Evolutionary conservation across 2,888 invertebrate species (phyloP).

Genomic region (Apocheima hispidaria): DNA sequence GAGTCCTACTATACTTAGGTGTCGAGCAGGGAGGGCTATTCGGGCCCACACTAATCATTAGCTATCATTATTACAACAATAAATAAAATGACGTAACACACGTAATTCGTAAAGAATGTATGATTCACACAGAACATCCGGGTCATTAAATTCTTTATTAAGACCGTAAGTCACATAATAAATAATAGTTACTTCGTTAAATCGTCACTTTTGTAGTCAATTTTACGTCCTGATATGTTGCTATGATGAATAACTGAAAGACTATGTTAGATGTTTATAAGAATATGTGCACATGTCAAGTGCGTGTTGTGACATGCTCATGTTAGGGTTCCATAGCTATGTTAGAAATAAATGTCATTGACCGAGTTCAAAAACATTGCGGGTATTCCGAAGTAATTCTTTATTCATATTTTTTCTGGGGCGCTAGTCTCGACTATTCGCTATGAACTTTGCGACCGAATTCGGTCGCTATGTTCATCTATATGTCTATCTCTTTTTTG

Average conservation of each 20-base stretch:
- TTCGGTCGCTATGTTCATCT: too few species aligned
- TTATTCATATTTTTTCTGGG: too few species aligned
- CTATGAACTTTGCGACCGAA: too few species aligned
- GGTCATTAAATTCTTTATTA: not conserved
- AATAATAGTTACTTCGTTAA: not conserved
- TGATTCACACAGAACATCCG: not conserved
- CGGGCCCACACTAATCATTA: not conserved
- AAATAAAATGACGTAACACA: not conserved
- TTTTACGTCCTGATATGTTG: not conserved
- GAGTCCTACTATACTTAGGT: not conserved
- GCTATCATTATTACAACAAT: not conserved
- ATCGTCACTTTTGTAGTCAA: not conserved
- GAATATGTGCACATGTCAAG: too few species aligned
- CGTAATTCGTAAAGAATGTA: not conserved
- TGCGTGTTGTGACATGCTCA: too few species aligned
- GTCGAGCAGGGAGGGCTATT: not conserved
- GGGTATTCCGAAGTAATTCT: too few species aligned
- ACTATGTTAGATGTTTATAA: too few species aligned
- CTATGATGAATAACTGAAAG: not conserved
- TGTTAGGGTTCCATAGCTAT: too few species aligned
- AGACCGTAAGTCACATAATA: not conserved
- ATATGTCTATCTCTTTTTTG: too few species aligned
- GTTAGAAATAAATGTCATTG: too few species aligned
- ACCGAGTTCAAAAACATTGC: too few species aligned
- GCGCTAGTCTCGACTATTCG: too few species aligned